These are phyloP conservation scores for Echinarachnius parma DNA, from an alignment of 53 echinoderm and acorn worm genomes.

Conservation along the genomic window DNA sequence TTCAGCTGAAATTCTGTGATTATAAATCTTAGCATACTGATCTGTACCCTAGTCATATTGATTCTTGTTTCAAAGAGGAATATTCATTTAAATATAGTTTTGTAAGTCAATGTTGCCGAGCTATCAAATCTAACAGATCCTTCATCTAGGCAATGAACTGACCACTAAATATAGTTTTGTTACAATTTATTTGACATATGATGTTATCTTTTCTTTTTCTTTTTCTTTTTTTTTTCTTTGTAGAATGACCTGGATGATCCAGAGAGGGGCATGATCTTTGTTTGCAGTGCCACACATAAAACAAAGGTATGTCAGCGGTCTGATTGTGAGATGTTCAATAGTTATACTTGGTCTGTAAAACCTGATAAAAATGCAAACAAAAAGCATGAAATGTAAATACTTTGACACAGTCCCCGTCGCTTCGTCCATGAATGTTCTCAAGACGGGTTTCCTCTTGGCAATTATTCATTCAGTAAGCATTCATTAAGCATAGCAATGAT, in stretches of 20 bases:
- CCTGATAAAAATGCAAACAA: no score
- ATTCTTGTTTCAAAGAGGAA: no score
- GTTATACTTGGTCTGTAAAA: no score
- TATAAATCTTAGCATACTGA: conserved; percentile 30
- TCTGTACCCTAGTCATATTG: not conserved
- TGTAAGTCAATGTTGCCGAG: no score
- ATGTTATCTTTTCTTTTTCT: not conserved
- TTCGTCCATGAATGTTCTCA: conserved; percentile 88
- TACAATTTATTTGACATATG: not conserved
- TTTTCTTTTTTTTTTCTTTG: not conserved
- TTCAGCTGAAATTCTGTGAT: conserved; percentile 22
- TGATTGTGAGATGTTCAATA: no score
- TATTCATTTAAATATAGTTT: no score
- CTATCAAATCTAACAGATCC: not conserved
- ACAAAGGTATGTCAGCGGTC: conserved; percentile 89
- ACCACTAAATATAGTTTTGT: not conserved
- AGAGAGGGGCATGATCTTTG: conserved; percentile 96
- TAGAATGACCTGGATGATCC: conserved; percentile 98
- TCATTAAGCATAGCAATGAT: no score
- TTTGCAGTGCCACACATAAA: conserved; percentile 97
- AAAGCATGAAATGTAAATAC: no score
- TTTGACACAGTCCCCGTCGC: conserved; percentile 97
- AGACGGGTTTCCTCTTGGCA: conserved; percentile 98
- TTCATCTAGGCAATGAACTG: not conserved
- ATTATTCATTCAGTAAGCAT: conserved; percentile 88